Evolutionary conservation across 2,797 vertebrate species (phyloP), one percentile per base, ranked within the genome.

Genomic region (Acanthopagrus latus): DNA sequence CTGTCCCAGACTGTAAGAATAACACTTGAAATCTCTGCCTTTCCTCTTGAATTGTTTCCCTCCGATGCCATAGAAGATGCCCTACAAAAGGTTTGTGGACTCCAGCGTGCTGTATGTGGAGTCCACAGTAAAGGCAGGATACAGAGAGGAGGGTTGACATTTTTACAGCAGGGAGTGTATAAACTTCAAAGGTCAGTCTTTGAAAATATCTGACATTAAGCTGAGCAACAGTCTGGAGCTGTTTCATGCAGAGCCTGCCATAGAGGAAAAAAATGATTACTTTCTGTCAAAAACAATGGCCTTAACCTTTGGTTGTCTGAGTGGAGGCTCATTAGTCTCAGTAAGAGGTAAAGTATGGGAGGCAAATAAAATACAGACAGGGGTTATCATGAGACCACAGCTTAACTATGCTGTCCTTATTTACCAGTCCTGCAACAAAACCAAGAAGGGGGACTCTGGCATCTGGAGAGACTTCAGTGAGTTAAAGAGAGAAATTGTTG

Each of bases 131-230:
- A 83, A 78, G 68, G 77, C 84, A 82, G 82, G 83, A 86, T 78
- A 20, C 67, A 71, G 80, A 80, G 58, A 57, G 27, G 38, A 38
- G 52, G 43, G 73, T 82, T 91, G 86, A 85, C 88, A 87, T 92
- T 92, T 94, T 88, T 80, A 86, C 80, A 88, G 75, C 74, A 56
- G 86, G 90, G 81, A 80, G 85, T 85, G 76, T 78, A 86, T 63
- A 86, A 87, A 85, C 78, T 74, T 67, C 89, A 94, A 94, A 94
- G 90, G 91, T 94, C 88, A 90, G 59, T 20, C 70, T 83, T 88
- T 86, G 82, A 78, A 85, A 89, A 80, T 71, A 82, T 86, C 62
- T 90, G 87, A 83, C 83, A 85, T 92, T 92, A 80, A 78, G 16
- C 71, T 69, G 46, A 78, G 83, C 74, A 81, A 62, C 67, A 73